phyloP scores from a whole-genome alignment of 2,797 vertebrate genomes.

The Semaprochilodus insignis region DNA sequence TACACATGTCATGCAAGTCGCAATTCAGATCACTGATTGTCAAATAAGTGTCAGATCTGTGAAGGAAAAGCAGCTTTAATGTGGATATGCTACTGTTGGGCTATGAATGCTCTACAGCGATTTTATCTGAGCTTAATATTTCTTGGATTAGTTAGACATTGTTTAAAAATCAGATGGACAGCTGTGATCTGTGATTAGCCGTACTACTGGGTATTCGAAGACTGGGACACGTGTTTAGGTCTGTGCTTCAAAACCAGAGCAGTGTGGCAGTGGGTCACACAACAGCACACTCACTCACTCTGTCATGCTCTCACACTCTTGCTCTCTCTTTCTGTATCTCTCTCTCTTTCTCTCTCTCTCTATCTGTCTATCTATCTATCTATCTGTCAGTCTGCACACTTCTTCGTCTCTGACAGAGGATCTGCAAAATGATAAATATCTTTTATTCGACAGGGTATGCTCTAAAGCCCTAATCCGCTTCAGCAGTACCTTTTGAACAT shows the following conservation, averaged over 20 bases:
- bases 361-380: background rate
- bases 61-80: background rate
- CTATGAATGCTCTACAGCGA: too few relatives aligned
- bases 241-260: constrained; percentile 29
- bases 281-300: constrained; percentile 13
- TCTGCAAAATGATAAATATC: background rate
- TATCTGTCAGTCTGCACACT: background rate
- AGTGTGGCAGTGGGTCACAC: constrained; percentile 51
- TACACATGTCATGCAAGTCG: background rate
- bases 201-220: background rate
- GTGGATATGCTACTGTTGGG: background rate
- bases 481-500: background rate
- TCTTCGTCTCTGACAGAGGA: background rate
- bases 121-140: background rate
- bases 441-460: background rate
- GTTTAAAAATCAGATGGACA: background rate
- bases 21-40: background rate
- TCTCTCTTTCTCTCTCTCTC: too few relatives aligned
- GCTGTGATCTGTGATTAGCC: too few relatives aligned
- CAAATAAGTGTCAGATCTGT: background rate
- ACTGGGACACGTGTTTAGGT: constrained; percentile 17
- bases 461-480: background rate
- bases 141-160: background rate
- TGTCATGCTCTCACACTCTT: background rate
- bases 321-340: background rate